Evolutionary conservation across 2,797 vertebrate species (phyloP).

Genomic region (Erpetoichthys calabaricus): DNA sequence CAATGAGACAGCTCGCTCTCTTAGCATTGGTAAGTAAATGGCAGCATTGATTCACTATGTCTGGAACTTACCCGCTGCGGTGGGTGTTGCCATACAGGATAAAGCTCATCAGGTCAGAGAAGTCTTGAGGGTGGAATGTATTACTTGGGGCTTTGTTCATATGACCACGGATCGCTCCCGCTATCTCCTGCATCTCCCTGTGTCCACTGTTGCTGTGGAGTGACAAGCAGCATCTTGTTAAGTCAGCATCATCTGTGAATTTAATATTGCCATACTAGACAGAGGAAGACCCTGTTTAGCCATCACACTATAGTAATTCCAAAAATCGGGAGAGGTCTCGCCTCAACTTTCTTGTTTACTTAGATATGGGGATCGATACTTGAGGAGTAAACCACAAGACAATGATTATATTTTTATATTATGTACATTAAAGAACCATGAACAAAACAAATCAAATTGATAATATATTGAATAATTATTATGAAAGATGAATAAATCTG

Average conservation of each 20-base stretch:
- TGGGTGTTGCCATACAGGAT: constrained; percentile 86
- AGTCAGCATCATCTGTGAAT: no score
- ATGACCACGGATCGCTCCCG: constrained; percentile 76
- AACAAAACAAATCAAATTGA: not conserved
- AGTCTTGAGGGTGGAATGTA: constrained; percentile 95
- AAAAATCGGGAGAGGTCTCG: no score
- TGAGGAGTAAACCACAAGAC: no score
- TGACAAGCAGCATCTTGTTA: not conserved
- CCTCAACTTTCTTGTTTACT: no score
- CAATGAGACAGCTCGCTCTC: not conserved
- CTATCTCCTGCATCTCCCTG: constrained; percentile 83
- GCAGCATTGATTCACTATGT: not conserved
- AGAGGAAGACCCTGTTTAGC: not conserved
- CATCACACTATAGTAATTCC: not conserved
- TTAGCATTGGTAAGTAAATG: no score
- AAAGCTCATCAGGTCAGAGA: constrained; percentile 96
- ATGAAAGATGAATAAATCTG: no score
- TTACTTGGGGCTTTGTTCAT: constrained; percentile 86
- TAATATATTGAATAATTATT: no score
- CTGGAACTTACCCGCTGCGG: constrained; percentile 68
- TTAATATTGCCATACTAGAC: not conserved
- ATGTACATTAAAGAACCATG: not conserved
- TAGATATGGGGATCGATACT: no score
- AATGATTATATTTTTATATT: no score
- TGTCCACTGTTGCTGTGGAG: constrained; percentile 68